Evolutionary conservation across 2,113 vertebrate species (phyloP).

Genomic region (Grallaria varia): DNA sequence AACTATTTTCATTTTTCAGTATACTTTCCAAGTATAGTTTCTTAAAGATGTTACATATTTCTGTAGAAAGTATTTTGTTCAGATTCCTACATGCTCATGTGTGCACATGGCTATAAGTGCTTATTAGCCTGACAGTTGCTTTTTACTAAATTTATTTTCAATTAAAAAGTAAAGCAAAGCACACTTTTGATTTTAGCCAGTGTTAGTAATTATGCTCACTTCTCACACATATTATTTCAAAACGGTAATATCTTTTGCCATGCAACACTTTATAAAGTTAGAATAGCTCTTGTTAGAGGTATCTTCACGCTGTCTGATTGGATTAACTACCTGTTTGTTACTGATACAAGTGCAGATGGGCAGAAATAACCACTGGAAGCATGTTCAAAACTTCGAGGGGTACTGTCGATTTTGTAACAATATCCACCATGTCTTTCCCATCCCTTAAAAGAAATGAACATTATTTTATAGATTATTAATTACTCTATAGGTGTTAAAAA

Average conservation of each 20-base stretch:
- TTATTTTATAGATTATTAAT: constrained; percentile 38
- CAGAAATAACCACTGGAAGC: constrained; percentile 87
- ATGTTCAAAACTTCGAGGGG: constrained; percentile 81
- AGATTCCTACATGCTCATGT: background rate
- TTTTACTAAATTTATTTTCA: constrained; percentile 8
- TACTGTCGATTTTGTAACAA: constrained; percentile 86
- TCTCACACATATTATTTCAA: background rate
- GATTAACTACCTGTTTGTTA: constrained; percentile 85
- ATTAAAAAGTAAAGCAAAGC: constrained; percentile 7
- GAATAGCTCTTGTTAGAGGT: constrained; percentile 31
- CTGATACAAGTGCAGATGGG: constrained; percentile 82
- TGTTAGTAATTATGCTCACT: constrained; percentile 36
- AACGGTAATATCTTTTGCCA: background rate
- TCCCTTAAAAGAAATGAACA: constrained; percentile 77
- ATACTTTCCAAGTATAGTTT: background rate
- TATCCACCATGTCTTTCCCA: constrained; percentile 87
- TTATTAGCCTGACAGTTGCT: constrained; percentile 3
- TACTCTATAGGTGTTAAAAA: background rate
- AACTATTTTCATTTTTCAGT: background rate
- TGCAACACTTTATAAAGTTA: constrained; percentile 19
- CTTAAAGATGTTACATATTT: background rate
- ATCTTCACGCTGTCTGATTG: constrained; percentile 21
- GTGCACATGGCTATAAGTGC: background rate
- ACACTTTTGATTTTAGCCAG: background rate
- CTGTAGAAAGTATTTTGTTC: background rate